Evolutionary conservation across 1,140 invertebrate genomes (phyloP).

Genomic region (Procambarus virginalis): DNA sequence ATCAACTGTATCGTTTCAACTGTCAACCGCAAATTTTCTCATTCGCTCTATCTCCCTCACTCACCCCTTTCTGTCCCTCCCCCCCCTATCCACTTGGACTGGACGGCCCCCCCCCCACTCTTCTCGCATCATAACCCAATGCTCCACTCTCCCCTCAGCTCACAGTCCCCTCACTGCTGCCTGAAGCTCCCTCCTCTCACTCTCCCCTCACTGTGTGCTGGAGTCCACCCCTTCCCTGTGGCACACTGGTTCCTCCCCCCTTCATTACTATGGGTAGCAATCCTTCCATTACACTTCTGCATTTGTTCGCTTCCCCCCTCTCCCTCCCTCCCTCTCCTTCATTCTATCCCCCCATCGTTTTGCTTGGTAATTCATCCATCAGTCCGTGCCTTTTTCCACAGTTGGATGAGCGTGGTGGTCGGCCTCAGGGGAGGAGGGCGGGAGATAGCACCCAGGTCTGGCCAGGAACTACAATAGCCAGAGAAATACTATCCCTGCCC

Average conservation of each 20-base stretch:
- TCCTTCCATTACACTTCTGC: too few species aligned
- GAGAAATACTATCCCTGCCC: neutral
- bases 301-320: neutral
- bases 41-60: neutral
- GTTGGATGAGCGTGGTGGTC: neutral
- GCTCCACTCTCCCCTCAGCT: neutral
- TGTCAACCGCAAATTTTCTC: neutral
- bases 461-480: neutral
- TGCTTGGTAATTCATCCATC: neutral
- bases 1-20: too few species aligned
- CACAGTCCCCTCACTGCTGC: neutral
- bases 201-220: neutral
- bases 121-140: constrained; percentile 2
- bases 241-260: neutral
- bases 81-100: too few species aligned
- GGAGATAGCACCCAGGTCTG: neutral
- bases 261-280: neutral
- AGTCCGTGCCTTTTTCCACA: neutral
- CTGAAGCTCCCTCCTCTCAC: neutral
- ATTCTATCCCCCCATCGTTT: neutral
- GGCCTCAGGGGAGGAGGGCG: neutral
- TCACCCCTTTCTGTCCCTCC: neutral
- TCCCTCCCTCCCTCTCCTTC: neutral
- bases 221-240: neutral
- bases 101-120: neutral